Conservation (phyloP, 1,140 invertebrate genomes). For the Gonioctena quinquepunctata region DNA sequence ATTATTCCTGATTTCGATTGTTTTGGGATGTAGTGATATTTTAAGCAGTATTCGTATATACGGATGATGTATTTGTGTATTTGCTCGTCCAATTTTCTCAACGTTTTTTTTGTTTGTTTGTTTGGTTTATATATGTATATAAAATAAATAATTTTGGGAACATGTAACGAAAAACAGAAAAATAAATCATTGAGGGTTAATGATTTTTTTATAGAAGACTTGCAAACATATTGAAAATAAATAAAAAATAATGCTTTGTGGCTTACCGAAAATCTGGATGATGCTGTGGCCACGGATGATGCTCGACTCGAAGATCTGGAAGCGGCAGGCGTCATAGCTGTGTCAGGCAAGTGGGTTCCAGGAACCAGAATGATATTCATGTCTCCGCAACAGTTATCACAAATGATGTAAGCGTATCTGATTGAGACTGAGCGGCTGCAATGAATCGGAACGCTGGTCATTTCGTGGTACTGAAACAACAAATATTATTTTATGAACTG, state of each 20-base stretch:
- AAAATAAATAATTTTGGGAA: neutral
- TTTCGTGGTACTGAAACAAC: slow-evolving; percentile 59
- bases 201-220: too few species aligned
- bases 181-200: too few species aligned
- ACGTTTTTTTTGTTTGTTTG: too few species aligned
- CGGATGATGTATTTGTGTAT: too few species aligned
- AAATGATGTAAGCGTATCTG: slow-evolving; percentile 62
- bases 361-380: slow-evolving; percentile 54
- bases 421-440: slow-evolving; percentile 61
- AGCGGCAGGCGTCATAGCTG: neutral
- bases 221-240: too few species aligned
- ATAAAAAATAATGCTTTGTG: too few species aligned
- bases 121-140: too few species aligned
- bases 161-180: neutral
- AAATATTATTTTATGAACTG: too few species aligned
- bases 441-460: slow-evolving; percentile 49
- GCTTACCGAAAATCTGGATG: neutral
- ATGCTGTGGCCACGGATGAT: neutral
- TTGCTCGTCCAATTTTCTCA: too few species aligned
- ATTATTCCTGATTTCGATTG: too few species aligned
- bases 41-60: too few species aligned
- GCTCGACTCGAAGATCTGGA: neutral
- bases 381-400: slow-evolving; percentile 60
- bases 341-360: slow-evolving; percentile 58
- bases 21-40: too few species aligned